Evolutionary conservation across 1,140 invertebrate species (phyloP).

Genomic region (Halictus rubicundus): DNA sequence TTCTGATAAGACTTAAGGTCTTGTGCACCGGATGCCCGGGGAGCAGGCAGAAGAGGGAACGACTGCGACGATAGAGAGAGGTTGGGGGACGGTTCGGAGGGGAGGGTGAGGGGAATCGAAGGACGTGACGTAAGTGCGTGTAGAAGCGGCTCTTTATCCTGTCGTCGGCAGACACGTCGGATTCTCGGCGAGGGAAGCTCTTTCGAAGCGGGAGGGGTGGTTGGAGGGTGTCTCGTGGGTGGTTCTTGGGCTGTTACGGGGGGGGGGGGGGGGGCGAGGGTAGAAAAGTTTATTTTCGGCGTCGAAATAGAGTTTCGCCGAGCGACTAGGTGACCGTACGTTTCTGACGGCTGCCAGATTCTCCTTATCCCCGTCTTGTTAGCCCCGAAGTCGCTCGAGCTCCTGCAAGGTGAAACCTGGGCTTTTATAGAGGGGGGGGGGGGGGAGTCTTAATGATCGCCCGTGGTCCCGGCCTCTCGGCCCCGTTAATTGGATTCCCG

Average conservation of each 20-base stretch:
- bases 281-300: constrained; percentile 9
- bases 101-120: constrained; percentile 49
- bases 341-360: constrained; percentile 35
- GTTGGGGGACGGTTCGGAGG: no score
- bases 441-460: constrained; percentile 24
- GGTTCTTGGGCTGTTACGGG: no score
- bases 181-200: constrained; percentile 53
- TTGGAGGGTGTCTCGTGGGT: no score
- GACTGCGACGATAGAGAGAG: background rate
- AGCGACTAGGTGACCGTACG: constrained; percentile 23
- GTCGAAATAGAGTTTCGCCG: constrained; percentile 1
- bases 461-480: background rate
- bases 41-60: constrained; percentile 14
- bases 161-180: constrained; percentile 71
- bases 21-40: constrained; percentile 55
- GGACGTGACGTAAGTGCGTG: constrained; percentile 76
- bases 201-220: background rate
- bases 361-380: constrained; percentile 10
- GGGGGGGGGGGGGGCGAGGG: background rate
- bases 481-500: constrained; percentile 35
- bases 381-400: background rate
- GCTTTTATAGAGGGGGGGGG: background rate
- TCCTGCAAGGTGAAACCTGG: background rate
- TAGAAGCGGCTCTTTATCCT: constrained; percentile 76
- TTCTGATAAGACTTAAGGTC: constrained; percentile 68